Evolutionary conservation across 2,797 vertebrate species (phyloP), one percentile per base, ranked within the genome.

Genomic region (Acomys russatus): DNA sequence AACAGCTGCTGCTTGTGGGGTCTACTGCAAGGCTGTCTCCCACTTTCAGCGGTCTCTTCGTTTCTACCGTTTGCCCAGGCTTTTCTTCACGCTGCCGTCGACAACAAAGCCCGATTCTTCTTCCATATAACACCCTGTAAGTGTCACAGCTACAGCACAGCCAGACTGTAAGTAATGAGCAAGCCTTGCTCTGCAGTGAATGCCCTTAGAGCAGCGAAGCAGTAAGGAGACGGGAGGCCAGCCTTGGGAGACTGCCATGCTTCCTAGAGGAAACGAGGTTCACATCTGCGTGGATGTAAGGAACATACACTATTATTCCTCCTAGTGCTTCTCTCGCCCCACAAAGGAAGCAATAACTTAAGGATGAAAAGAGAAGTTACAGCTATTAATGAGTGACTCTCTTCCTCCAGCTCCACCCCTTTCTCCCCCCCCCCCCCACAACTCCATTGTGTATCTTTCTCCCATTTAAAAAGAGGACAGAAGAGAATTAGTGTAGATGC

Each of bases 341-440:
- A 68, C 4, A 94, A 95, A 92, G 71, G 79, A 93, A 96, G 70
- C 14, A 56, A 30, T 91, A 92, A 88, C 59, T 88, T 87, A 78
- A 91, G 73, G 33, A 92, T 80, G 51, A 59, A 88, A 91, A 92
- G 71, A 44, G 1, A 79, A 14, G 38, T 51, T 70, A 17, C 3
- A 79, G 80, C 82, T 66, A 77, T 92, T 66, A 94, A 89, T 49
- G 56, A 95, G 54, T 15, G 86, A 89, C 66, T 44, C 33, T 61
- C 56, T 77, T 89, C 61, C 66, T 93, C 91, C 56, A 4, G 4
- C 56, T 61, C 77, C 54, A 56, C 88, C 18, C 12, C 56, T 59
- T 63, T 68, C 56, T 51, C 49, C 49, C 22, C 49, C 17, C 17
- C 25, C 64, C 44, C 30, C 23, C 44, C 63, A 3, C 30, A 89